Conservation (phyloP, 2,113 vertebrate genomes). For the Canis aureus region DNA sequence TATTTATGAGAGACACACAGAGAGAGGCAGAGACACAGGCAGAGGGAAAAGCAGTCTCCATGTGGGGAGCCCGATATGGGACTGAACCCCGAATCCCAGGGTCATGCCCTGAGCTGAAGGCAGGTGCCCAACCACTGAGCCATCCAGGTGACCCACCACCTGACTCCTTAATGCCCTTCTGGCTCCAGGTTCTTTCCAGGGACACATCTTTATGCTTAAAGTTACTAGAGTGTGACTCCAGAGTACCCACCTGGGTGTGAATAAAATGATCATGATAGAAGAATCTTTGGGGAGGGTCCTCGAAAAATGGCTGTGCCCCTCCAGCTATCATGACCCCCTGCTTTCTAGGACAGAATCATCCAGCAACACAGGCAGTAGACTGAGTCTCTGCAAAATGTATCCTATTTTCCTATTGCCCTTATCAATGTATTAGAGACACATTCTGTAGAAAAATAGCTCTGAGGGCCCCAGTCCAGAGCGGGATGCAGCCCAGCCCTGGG, state of each 20-base stretch:
- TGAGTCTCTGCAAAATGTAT: neutral
- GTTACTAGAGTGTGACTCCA: neutral
- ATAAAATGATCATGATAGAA: neutral
- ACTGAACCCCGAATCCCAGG: no score
- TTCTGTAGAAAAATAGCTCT: neutral
- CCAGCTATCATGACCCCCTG: neutral
- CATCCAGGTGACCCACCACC: no score
- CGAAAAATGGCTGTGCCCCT: neutral
- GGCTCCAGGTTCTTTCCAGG: neutral
- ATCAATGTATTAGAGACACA: neutral
- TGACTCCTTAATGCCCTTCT: neutral
- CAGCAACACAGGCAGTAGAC: neutral
- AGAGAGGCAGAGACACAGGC: no score
- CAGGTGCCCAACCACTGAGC: no score
- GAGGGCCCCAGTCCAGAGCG: neutral
- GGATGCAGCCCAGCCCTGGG: neutral
- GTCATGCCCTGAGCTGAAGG: no score
- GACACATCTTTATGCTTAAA: neutral
- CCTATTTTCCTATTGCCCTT: neutral
- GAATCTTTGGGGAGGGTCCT: neutral
- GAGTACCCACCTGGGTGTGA: neutral
- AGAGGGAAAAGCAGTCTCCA: no score
- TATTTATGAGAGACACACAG: no score
- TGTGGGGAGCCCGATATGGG: no score
- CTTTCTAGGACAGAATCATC: neutral